Conservation (phyloP, 2,888 invertebrate species). For the Dicyrtomina minuta region DNA sequence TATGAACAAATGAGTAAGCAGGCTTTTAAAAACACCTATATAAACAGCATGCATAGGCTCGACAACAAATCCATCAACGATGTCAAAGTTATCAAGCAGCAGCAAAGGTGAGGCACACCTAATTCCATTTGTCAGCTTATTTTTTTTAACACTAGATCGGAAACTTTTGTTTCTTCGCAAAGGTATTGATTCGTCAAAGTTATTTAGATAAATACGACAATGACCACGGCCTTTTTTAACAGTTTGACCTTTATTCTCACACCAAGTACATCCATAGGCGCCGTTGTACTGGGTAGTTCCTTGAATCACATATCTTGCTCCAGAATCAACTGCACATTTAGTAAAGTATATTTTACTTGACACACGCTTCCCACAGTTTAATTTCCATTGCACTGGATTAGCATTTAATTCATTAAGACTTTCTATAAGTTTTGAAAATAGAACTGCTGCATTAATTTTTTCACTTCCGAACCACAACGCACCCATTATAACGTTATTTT, state of each 20-base stretch:
- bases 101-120: conserved; percentile 33
- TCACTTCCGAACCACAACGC: background rate
- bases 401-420: background rate
- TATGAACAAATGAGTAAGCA: conserved; percentile 30
- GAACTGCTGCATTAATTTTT: background rate
- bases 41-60: conserved; percentile 37
- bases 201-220: background rate
- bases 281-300: conserved; percentile 36
- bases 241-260: conserved; percentile 15
- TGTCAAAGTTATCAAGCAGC: conserved; percentile 33
- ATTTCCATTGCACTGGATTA: background rate
- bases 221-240: background rate
- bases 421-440: background rate
- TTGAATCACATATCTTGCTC: conserved; percentile 31
- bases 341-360: conserved; percentile 9
- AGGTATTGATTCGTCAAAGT: no score
- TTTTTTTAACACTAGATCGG: no score
- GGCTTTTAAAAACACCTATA: conserved; percentile 30
- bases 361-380: background rate
- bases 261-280: conserved; percentile 31
- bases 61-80: conserved; percentile 33
- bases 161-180: no score
- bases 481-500: background rate
- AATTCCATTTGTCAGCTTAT: no score
- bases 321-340: conserved; percentile 25